phyloP scores from a whole-genome alignment of 1,140 invertebrate genomes.

The Akabosia matsudoensis region DNA sequence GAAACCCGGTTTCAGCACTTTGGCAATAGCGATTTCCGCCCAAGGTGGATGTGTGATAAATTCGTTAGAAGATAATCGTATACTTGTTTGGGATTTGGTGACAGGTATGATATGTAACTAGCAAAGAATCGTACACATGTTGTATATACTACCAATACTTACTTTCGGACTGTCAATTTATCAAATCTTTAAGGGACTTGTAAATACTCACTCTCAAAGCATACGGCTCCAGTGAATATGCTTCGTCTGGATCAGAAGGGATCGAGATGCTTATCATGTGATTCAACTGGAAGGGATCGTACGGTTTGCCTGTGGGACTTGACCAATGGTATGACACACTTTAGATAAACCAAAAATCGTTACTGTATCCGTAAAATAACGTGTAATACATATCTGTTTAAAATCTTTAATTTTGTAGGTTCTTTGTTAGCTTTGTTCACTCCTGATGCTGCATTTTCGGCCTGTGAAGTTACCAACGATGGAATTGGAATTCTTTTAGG shows the following conservation, averaged over 20 bases:
- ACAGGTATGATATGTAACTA: conserved; percentile 60
- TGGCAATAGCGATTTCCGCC: conserved; percentile 76
- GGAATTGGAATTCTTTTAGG: conserved; percentile 68
- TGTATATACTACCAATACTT: not conserved
- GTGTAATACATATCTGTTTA: too few relatives aligned
- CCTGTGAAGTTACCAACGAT: conserved; percentile 69
- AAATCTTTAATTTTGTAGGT: conserved; percentile 61
- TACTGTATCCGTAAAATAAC: not conserved
- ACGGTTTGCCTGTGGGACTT: conserved; percentile 76
- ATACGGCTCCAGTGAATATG: conserved; percentile 69
- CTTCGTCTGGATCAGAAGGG: conserved; percentile 69
- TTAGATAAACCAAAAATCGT: not conserved
- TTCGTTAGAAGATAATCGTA: conserved; percentile 71
- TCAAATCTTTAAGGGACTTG: conserved; percentile 59
- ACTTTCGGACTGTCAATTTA: conserved; percentile 10
- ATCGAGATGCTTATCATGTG: conserved; percentile 66
- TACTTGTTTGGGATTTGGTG: conserved; percentile 83
- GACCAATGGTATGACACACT: conserved; percentile 60
- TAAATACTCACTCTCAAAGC: conserved; percentile 67
- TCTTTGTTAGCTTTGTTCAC: conserved; percentile 73
- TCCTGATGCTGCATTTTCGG: conserved; percentile 67
- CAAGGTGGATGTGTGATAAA: conserved; percentile 75
- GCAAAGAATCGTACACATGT: not conserved
- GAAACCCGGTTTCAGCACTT: conserved; percentile 76
- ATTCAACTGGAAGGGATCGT: conserved; percentile 65